Percentiles rank a stretch among this genome's conserved stretches.
Conservation (phyloP, 1,140 invertebrate species). For the Atta cephalotes region DNA sequence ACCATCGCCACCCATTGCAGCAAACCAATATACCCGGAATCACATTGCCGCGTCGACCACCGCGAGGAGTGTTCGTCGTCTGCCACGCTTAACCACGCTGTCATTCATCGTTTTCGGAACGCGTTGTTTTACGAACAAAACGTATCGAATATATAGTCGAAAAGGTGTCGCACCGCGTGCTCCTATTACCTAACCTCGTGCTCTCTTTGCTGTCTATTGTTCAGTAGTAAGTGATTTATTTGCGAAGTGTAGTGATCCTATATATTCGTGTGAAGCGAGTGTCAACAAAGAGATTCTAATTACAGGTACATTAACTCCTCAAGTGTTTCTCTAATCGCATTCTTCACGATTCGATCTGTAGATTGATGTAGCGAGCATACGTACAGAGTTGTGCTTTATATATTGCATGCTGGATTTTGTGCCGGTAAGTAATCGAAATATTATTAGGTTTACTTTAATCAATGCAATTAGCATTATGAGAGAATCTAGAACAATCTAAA, state of each 20-base stretch:
- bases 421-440: conserved; percentile 23
- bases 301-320: conserved; percentile 4
- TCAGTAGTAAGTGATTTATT: neutral
- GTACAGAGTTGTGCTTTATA: neutral
- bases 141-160: neutral
- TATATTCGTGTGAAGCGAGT: conserved; percentile 1
- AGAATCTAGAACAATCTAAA: neutral
- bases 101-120: conserved; percentile 41
- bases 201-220: neutral
- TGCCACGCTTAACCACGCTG: conserved; percentile 69
- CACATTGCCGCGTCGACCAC: conserved; percentile 81
- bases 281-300: conserved; percentile 8
- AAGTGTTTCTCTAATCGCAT: neutral
- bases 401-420: conserved; percentile 15
- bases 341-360: neutral
- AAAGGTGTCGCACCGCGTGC: neutral
- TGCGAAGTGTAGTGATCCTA: conserved; percentile 15
- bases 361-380: neutral
- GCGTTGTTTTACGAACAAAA: neutral
- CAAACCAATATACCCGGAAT: conserved; percentile 73
- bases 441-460: neutral
- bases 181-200: neutral
- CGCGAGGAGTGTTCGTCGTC: conserved; percentile 77
- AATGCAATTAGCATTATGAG: neutral
- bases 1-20: conserved; percentile 64